phyloP scores from a whole-genome alignment of 2,888 invertebrate genomes.

The Galerucella pusilla region DNA sequence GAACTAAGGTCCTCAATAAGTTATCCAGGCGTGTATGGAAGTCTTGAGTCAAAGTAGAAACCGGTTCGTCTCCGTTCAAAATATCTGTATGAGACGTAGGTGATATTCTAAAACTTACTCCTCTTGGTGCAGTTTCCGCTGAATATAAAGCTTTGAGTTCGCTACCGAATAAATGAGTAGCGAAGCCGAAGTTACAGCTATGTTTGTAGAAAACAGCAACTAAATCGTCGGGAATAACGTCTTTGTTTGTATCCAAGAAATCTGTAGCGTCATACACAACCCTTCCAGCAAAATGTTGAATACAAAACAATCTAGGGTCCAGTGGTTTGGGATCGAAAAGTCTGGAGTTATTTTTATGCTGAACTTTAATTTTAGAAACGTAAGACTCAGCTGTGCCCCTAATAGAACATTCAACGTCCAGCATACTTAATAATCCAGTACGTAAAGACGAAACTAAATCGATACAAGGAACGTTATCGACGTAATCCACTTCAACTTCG shows the following conservation, averaged over 20 bases:
- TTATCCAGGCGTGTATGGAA: slow-evolving; percentile 95
- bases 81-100: slow-evolving; percentile 88
- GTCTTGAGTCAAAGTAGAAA: slow-evolving; percentile 92
- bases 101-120: slow-evolving; percentile 87
- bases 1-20: slow-evolving; percentile 88
- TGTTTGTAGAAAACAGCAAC: slow-evolving; percentile 93
- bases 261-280: slow-evolving; percentile 91
- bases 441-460: slow-evolving; percentile 94
- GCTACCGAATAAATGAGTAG: slow-evolving; percentile 93
- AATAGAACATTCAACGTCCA: slow-evolving; percentile 92
- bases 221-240: slow-evolving; percentile 91
- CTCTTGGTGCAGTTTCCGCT: slow-evolving; percentile 78
- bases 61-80: slow-evolving; percentile 85
- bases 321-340: slow-evolving; percentile 83
- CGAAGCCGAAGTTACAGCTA: slow-evolving; percentile 96
- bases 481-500: slow-evolving; percentile 92
- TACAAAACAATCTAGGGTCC: slow-evolving; percentile 86
- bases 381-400: slow-evolving; percentile 84
- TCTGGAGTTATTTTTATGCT: slow-evolving; percentile 85
- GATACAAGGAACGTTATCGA: slow-evolving; percentile 95
- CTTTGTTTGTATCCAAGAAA: slow-evolving; percentile 92
- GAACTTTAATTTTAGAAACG: slow-evolving; percentile 80
- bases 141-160: slow-evolving; percentile 87
- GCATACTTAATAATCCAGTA: slow-evolving; percentile 89
- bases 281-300: slow-evolving; percentile 89